phyloP scores from a whole-genome alignment of 2,113 vertebrate species.

The Agapornis roseicollis region DNA sequence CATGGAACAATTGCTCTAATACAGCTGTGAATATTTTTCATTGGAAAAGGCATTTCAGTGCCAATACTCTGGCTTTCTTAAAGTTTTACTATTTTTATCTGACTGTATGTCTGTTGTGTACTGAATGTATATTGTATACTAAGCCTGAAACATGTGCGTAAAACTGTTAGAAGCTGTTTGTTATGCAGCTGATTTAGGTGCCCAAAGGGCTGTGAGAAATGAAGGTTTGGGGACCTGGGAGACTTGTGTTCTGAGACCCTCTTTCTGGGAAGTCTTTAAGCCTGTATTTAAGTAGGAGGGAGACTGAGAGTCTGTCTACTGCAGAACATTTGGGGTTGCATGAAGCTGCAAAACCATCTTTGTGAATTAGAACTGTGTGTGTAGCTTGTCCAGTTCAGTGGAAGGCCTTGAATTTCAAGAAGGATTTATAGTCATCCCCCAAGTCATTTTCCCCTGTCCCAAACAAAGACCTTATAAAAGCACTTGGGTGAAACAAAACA shows the following conservation, averaged over 20 bases:
- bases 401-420: background rate
- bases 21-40: background rate
- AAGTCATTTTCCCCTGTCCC: background rate
- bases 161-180: background rate
- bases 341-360: background rate
- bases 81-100: background rate
- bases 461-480: background rate
- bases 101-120: background rate
- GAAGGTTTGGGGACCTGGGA: accelerated
- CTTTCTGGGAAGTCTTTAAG: background rate
- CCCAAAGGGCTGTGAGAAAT: background rate
- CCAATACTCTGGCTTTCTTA: conserved; percentile 1
- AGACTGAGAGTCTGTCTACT: accelerated
- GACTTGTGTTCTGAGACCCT: background rate
- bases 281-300: background rate
- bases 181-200: background rate
- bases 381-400: background rate
- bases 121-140: background rate
- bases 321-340: background rate
- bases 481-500: background rate
- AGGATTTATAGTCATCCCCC: background rate
- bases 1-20: background rate
- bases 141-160: background rate
- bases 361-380: background rate
- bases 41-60: background rate